Evolutionary conservation across 1,140 invertebrate species (phyloP), one percentile per base, ranked within the genome.

Genomic region (Trachymyrmex septentrionalis): DNA sequence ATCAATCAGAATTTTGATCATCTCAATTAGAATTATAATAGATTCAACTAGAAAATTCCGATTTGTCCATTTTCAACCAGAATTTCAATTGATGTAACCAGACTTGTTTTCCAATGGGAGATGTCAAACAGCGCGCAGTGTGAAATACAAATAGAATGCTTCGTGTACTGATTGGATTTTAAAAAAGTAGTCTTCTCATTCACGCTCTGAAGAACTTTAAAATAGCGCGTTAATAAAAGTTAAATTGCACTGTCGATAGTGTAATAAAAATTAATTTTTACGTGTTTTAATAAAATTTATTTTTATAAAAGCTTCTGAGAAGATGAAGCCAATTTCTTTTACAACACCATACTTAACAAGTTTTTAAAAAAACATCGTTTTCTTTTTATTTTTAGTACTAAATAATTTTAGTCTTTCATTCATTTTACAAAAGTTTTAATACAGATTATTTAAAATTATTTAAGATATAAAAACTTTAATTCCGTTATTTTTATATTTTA

Each of bases 151-250:
- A 34, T 21, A 73, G 19, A 44, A 14, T 69, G 27, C 48, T 71
- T 80, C 6, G 9, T 16, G 7, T 71, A 24, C 9, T 4, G 16
- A 48, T 82, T 72, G 6, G 30, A 82, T 82, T 57, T 82, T 10
- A 38, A 44, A 66, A 66, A 61, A 48, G 16, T 66, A 27, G 27
- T 67, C 4, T 53, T 24, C 64, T 14, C 21, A 21, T n/a, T n/a
- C 27, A 27, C 27, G 12, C 7, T 10, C 14, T 57, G 55, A 48
- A 34, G 24, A 72, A 48, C 16, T 78, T 59, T 59, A 72, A 82
- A 82, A 73, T 19, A 19, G n/a, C 7, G 14, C 16, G 48, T 67
- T 44, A n/a, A 72, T 71, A 21, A 24, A 81, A 71, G 67, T 71
- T 59, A 72, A 59, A 81, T 72, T 6, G 21, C 66, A 44, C 61